Evolutionary conservation across 2,113 vertebrate species (phyloP).

Genomic region (Gobiocypris rarus): DNA sequence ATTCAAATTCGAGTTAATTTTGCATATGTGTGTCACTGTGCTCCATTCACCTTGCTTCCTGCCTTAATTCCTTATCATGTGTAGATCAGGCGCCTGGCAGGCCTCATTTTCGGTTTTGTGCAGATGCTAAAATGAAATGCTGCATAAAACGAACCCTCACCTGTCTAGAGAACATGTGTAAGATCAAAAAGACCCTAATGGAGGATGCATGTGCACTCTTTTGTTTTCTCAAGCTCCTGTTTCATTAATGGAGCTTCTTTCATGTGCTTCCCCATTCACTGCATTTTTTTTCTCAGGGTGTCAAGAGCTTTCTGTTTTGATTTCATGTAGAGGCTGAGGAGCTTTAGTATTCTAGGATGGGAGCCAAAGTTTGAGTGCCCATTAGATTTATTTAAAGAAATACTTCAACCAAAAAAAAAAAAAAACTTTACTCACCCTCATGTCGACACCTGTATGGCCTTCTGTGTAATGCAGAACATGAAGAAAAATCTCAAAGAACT

Average conservation of each 20-base stretch:
- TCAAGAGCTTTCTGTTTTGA: not conserved
- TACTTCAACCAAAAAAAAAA: not conserved
- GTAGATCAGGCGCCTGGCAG: not conserved
- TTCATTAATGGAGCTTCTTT: constrained; percentile 23
- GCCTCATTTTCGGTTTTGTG: constrained; percentile 12
- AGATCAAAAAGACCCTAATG: constrained; percentile 44
- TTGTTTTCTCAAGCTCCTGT: constrained; percentile 32
- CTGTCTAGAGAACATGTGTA: not conserved
- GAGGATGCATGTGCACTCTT: too few relatives aligned
- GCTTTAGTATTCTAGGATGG: not conserved
- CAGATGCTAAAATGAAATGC: constrained; percentile 2
- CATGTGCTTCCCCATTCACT: constrained; percentile 32
- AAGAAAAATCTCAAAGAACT: not conserved
- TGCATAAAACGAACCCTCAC: not conserved
- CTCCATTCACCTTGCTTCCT: not conserved
- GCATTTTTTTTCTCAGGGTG: not conserved
- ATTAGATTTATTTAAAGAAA: constrained; percentile 45
- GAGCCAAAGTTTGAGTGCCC: constrained; percentile 23
- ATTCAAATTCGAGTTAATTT: not conserved
- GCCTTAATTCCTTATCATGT: not conserved
- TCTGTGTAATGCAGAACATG: not conserved
- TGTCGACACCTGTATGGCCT: not conserved
- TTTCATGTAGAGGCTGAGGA: not conserved
- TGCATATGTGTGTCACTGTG: not conserved
- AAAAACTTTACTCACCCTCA: not conserved